Evolutionary conservation across 2,797 vertebrate genomes (phyloP), one percentile per base, ranked within the genome.

Genomic region (Silurus aristotelis): DNA sequence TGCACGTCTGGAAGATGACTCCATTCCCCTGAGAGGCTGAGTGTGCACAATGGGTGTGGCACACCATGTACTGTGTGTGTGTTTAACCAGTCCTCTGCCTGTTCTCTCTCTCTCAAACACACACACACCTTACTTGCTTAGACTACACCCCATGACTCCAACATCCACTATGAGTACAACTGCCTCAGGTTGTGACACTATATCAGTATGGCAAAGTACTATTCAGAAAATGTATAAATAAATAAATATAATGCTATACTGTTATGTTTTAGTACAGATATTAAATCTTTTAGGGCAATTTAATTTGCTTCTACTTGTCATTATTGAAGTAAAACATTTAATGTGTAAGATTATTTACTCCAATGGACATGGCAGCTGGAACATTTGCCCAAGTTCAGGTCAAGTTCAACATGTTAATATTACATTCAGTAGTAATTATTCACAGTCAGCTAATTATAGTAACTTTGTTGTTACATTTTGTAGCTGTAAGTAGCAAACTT

Each of bases 21-120:
- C 27, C 72, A 75, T 85, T 90, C 88, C 88, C 86, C 70, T 70
- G 84, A 88, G 88, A 87, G 80, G 78, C 79, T 80, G 78, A 82
- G 73, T 76, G 80, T 84, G 87, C 89, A 89, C 87, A 89, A 63
- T 67, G 88, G 88, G 89, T 84, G 90, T 89, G 89, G 80, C 79
- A 82, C 73, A 73, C 38, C 64, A 58, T 83, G 61, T 83, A 75
- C 79, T 76, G 60, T 85, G 77, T 76, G 79, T 79, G 79, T 58
- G 80, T 66, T 73, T 68, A 86, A 80, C 78, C 80, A 86, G 31
- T 78, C 63, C 82, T 85, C 76, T 68, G 43, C 61, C 64, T 52
- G 43, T 6, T 80, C 80, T 78, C 56, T 84, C 67, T 48, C 84
- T 76, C 75, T 61, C 31, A 83, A 4, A 56, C 25, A 68, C 15